Evolutionary conservation across 2,113 vertebrate genomes (phyloP).

Genomic region (Hipposideros armiger): DNA sequence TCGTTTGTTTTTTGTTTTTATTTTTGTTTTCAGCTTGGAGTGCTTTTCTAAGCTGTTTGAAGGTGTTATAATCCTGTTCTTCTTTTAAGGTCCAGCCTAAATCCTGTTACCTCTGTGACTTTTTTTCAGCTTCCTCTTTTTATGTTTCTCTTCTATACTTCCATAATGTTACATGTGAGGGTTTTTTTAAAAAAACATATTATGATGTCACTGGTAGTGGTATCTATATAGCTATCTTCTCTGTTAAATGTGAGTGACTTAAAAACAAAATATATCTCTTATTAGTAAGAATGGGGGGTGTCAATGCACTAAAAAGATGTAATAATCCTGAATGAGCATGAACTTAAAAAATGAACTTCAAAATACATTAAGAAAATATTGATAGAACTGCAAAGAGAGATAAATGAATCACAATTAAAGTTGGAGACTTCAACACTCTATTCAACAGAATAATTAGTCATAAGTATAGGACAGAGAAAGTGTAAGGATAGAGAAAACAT

Average conservation of each 20-base stretch:
- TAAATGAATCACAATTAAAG: background rate
- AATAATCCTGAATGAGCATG: background rate
- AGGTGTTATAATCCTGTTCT: background rate
- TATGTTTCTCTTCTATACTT: background rate
- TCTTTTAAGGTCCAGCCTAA: background rate
- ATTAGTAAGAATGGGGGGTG: background rate
- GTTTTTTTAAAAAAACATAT: background rate
- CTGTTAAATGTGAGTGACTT: background rate
- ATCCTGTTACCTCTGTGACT: background rate
- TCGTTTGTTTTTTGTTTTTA: background rate
- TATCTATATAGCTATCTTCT: background rate
- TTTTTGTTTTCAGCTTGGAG: constrained; percentile 1
- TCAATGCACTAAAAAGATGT: background rate
- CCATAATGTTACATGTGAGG: background rate
- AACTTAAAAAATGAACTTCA: background rate
- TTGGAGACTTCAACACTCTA: background rate
- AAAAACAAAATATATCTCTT: background rate
- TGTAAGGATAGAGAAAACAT: background rate
- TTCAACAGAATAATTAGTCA: background rate
- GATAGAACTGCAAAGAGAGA: background rate
- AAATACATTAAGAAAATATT: background rate
- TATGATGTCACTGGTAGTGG: background rate
- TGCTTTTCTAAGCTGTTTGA: constrained; percentile 22
- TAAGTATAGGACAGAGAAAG: background rate
- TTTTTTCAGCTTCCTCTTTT: background rate